A percentile compares a stretch with the other conserved stretches of the same genome.
These are phyloP conservation scores for Cerceris rybyensis DNA, from an alignment of 2,888 invertebrate genomes.

Conservation along the genomic window DNA sequence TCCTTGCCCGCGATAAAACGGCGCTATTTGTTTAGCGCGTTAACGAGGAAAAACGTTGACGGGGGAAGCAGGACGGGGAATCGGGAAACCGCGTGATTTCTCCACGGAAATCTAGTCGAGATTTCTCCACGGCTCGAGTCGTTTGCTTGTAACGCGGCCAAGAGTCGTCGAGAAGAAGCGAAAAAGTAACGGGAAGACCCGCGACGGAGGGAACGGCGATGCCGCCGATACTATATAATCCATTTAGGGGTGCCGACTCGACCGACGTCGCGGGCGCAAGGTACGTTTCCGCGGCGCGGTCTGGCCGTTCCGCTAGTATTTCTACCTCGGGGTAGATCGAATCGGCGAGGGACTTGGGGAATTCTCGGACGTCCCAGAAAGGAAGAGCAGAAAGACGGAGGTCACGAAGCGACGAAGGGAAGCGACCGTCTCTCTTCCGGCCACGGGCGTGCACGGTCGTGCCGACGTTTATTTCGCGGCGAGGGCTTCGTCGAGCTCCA, in stretches of 20 bases:
- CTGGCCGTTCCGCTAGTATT: neutral
- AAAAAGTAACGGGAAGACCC: slow-evolving; percentile 38
- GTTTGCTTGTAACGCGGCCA: slow-evolving; percentile 6
- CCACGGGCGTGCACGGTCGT: slow-evolving; percentile 12
- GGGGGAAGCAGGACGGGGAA: neutral
- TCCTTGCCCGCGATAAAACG: neutral
- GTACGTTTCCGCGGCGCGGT: neutral
- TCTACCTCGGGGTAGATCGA: too few species aligned
- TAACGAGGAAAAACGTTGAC: slow-evolving; percentile 10
- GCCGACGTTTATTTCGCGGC: slow-evolving; percentile 52
- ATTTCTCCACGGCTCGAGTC: neutral
- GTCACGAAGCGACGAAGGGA: neutral
- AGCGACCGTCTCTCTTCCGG: neutral
- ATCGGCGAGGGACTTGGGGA: too few species aligned
- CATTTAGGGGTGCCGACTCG: slow-evolving; percentile 43
- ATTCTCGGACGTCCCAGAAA: too few species aligned
- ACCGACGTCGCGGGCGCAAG: neutral
- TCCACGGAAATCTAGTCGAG: slow-evolving; percentile 18
- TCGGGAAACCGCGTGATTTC: slow-evolving; percentile 7
- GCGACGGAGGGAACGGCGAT: slow-evolving; percentile 56
- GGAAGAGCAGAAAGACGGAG: too few species aligned
- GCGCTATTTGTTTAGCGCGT: slow-evolving; percentile 14
- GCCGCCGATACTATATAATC: slow-evolving; percentile 46
- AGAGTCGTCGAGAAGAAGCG: neutral
- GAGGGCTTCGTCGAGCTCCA: slow-evolving; percentile 33